Evolutionary conservation across 2,888 invertebrate species (phyloP).

Genomic region (Leptinotarsa juncta): DNA sequence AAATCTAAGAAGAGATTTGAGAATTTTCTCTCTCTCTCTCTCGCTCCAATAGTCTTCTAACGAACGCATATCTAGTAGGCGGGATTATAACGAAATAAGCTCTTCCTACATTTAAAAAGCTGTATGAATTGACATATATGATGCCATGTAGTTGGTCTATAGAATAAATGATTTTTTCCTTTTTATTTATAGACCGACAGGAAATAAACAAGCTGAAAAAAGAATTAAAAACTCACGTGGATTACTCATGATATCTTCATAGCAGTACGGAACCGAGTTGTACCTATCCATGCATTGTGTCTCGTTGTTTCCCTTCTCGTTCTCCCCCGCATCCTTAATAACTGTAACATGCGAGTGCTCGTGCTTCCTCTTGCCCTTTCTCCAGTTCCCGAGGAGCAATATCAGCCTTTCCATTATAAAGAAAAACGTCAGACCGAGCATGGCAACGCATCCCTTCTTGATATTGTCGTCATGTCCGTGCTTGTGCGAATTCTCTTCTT

Average conservation of each 20-base stretch:
- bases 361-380: constrained; percentile 73
- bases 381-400: constrained; percentile 83
- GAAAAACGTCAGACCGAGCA: constrained; percentile 87
- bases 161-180: too few species aligned
- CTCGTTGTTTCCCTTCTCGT: constrained; percentile 49
- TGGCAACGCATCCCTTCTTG: constrained; percentile 87
- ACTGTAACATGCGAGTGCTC: constrained; percentile 70
- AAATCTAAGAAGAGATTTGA: too few species aligned
- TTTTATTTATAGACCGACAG: background rate
- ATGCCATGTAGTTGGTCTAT: too few species aligned
- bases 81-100: too few species aligned
- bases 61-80: too few species aligned
- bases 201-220: background rate
- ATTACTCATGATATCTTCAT: constrained; percentile 78
- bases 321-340: constrained; percentile 67
- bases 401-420: constrained; percentile 89
- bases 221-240: constrained; percentile 53
- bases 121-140: too few species aligned
- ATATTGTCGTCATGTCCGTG: constrained; percentile 77
- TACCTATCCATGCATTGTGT: constrained; percentile 86
- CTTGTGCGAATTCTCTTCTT: constrained; percentile 58
- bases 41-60: too few species aligned
- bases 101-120: too few species aligned
- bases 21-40: too few species aligned
- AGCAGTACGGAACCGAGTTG: constrained; percentile 89